Evolutionary conservation across 2,797 vertebrate genomes (phyloP).

Genomic region (Buphagus erythrorhynchus): DNA sequence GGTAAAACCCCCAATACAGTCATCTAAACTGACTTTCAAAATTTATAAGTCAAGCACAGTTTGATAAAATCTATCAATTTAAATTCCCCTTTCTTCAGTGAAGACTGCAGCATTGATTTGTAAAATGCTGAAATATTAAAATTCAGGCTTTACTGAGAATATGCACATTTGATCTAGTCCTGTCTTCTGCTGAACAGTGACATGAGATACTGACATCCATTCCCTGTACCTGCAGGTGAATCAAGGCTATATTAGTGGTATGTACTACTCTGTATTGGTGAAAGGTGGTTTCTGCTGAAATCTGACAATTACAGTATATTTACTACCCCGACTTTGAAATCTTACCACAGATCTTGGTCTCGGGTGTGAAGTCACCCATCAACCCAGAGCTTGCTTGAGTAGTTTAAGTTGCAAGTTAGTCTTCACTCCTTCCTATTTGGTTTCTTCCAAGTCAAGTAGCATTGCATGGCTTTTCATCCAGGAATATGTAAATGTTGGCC

Average conservation of each 20-base stretch:
- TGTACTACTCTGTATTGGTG: not conserved
- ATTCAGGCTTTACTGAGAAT: constrained; percentile 13
- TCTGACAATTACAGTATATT: not conserved
- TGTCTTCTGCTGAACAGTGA: not conserved
- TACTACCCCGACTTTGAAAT: not conserved
- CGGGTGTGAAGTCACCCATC: not conserved
- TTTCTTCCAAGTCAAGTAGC: constrained; percentile 70
- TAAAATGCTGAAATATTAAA: constrained; percentile 44
- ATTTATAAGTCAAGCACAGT: constrained; percentile 26
- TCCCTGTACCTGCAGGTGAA: not conserved
- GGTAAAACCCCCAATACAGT: constrained; percentile 64
- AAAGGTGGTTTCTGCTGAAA: not conserved
- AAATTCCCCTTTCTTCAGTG: constrained; percentile 30
- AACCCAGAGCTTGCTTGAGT: not conserved
- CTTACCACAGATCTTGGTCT: not conserved
- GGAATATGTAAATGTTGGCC: constrained; percentile 39
- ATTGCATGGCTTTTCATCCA: constrained; percentile 69
- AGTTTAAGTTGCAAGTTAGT: not conserved
- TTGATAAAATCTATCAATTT: constrained; percentile 54
- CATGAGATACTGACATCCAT: not conserved
- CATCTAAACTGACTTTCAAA: constrained; percentile 52
- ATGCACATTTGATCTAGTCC: not conserved
- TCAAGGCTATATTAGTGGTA: not conserved
- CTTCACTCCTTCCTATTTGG: constrained; percentile 35
- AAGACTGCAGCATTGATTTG: constrained; percentile 64